Percentiles rank a stretch among this genome's conserved stretches.
Conservation (phyloP, 1,140 invertebrate genomes). For the Drosophila chauvacae region DNA sequence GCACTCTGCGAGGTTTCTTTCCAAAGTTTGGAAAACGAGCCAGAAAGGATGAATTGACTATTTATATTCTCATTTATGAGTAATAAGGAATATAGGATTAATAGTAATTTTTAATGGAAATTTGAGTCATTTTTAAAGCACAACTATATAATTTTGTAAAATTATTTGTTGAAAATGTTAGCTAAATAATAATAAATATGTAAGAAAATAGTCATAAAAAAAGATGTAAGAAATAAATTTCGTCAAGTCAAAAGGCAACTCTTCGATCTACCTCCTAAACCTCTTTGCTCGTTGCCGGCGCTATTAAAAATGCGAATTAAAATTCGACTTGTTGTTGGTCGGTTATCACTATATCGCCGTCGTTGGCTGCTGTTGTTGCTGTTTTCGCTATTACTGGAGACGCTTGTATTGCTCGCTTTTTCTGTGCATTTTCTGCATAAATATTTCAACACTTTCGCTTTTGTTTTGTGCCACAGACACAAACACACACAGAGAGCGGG, state of each 20-base stretch:
- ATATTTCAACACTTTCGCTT: slow-evolving; percentile 83
- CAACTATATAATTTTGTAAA: not conserved
- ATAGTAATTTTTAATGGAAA: not conserved
- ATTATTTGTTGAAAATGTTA: not conserved
- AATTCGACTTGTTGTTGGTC: slow-evolving; percentile 50
- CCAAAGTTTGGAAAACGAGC: not conserved
- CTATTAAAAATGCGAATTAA: slow-evolving; percentile 74
- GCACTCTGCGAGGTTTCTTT: slow-evolving; percentile 5
- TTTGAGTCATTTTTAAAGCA: not conserved
- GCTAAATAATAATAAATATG: not conserved
- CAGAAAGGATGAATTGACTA: too few relatives aligned
- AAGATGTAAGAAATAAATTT: too few relatives aligned
- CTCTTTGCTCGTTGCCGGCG: slow-evolving; percentile 9
- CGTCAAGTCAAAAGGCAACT: not conserved
- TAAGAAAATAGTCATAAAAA: too few relatives aligned
- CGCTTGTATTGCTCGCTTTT: slow-evolving; percentile 56
- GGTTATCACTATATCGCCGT: slow-evolving; percentile 29
- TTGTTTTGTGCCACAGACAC: slow-evolving; percentile 69
- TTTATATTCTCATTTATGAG: not conserved
- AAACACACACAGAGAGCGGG: slow-evolving; percentile 4
- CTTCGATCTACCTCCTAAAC: slow-evolving; percentile 16
- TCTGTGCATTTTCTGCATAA: slow-evolving; percentile 79
- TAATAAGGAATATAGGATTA: too few relatives aligned
- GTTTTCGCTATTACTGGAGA: slow-evolving; percentile 49
- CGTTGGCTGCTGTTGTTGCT: slow-evolving; percentile 11